These are phyloP conservation scores for Verasper variegatus DNA, from an alignment of 2,113 vertebrate genomes.

Conservation along the genomic window DNA sequence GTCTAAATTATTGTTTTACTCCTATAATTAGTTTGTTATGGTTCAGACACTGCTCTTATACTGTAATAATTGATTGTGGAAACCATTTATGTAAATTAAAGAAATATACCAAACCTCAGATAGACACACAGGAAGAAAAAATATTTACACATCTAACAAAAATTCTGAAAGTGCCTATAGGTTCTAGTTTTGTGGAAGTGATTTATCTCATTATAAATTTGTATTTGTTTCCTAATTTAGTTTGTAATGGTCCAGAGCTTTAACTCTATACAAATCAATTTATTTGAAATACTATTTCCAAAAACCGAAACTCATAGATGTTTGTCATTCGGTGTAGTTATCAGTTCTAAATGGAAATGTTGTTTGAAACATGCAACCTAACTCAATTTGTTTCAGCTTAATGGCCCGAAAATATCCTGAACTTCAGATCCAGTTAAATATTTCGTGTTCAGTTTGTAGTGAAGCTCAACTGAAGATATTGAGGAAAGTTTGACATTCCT, in stretches of 20 bases:
- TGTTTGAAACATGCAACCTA: background rate
- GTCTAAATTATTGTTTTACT: background rate
- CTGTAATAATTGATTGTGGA: background rate
- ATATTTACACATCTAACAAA: background rate
- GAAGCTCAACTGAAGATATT: slow-evolving; percentile 1
- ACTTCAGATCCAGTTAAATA: background rate
- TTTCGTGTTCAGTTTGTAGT: background rate
- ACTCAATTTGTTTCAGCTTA: too few relatives aligned
- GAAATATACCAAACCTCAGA: background rate
- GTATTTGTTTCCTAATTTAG: too few relatives aligned
- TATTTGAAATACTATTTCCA: background rate
- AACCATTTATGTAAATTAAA: background rate
- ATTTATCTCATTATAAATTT: background rate
- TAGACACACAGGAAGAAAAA: background rate
- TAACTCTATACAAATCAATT: too few relatives aligned
- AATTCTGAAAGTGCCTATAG: too few relatives aligned
- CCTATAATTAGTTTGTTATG: background rate
- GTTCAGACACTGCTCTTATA: background rate
- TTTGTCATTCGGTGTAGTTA: background rate
- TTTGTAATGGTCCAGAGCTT: too few relatives aligned
- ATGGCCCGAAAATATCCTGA: too few relatives aligned
- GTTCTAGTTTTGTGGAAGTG: background rate
- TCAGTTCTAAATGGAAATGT: background rate
- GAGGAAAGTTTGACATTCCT: slow-evolving; percentile 32
- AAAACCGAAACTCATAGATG: background rate